A percentile compares a stretch with the other conserved stretches of the same genome.
These are phyloP conservation scores for Strongylocentrotus purpuratus DNA, from an alignment of 35 echinoderm and acorn worm species.

Conservation along the genomic window DNA sequence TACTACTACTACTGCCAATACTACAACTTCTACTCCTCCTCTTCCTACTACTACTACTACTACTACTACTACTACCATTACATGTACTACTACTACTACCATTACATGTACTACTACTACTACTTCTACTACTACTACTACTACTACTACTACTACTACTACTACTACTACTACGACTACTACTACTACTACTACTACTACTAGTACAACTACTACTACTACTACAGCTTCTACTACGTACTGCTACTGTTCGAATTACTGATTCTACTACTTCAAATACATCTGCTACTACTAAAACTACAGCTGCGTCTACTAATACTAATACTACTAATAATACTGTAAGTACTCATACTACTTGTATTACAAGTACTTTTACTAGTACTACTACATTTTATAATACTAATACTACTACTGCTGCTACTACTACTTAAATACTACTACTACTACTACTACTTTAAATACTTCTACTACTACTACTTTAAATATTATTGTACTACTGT, in stretches of 20 bases:
- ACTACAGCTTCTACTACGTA: neutral
- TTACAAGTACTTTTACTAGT: conserved; percentile 42
- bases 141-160: neutral
- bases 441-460: too few species aligned
- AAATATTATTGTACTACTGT: too few species aligned
- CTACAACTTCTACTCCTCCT: too few species aligned
- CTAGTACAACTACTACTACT: neutral
- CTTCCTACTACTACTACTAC: neutral
- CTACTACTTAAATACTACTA: neutral
- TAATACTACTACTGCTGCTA: conserved; percentile 47
- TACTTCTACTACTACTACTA: neutral
- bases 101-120: neutral
- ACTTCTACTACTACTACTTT: neutral
- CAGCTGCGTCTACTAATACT: neutral
- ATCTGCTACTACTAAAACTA: neutral
- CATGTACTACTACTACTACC: neutral
- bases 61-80: neutral
- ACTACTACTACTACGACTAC: neutral
- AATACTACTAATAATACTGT: conserved; percentile 33
- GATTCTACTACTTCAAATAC: conserved; percentile 37
- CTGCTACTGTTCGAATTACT: neutral
- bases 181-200: neutral
- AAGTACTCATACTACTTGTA: conserved; percentile 40
- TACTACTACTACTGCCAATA: too few species aligned
- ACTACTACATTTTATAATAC: conserved; percentile 40